Conservation (phyloP, 2,888 invertebrate genomes). For the Scaptodrosophila latifasciaeformis region DNA sequence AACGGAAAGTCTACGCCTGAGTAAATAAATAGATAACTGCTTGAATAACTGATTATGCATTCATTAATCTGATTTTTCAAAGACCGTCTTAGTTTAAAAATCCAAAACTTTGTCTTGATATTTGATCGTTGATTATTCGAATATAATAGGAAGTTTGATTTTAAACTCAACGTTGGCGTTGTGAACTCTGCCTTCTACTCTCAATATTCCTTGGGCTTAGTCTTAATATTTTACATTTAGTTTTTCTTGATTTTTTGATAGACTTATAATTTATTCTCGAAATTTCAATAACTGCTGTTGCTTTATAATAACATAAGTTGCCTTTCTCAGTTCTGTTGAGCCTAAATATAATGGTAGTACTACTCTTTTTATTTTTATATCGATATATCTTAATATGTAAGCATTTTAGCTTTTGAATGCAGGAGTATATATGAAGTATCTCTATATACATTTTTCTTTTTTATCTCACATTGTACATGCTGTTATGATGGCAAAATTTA, state of each 20-base stretch:
- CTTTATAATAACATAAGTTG: neutral
- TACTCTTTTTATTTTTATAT: neutral
- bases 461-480: neutral
- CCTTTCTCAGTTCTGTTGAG: neutral
- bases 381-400: neutral
- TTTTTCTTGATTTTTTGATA: neutral
- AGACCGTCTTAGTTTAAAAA: neutral
- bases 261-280: neutral
- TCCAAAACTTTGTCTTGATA: constrained; percentile 6
- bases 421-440: neutral
- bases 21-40: neutral
- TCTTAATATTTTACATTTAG: neutral
- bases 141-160: neutral
- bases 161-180: neutral
- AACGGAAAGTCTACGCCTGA: constrained; percentile 1
- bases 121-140: too few species aligned
- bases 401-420: neutral
- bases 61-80: neutral
- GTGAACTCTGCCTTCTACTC: neutral
- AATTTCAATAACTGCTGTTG: neutral
- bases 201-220: neutral
- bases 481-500: neutral
- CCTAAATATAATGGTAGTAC: neutral
- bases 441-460: neutral
- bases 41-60: too few species aligned